phyloP scores from a whole-genome alignment of 2,888 invertebrate species.

The Xestobium rufovillosum region DNA sequence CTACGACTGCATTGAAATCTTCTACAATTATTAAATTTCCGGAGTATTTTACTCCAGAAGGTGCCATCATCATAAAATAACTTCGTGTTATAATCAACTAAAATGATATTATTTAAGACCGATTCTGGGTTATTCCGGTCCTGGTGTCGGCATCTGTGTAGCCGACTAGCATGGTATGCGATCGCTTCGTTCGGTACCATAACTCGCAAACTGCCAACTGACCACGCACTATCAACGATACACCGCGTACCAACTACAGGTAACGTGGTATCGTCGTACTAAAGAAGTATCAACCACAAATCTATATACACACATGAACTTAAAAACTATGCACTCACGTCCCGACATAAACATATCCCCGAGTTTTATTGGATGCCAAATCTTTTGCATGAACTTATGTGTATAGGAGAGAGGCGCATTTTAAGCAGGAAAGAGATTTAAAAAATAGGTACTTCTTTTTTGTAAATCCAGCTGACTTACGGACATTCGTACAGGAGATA shows the following conservation, averaged over 20 bases:
- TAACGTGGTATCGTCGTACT: constrained; percentile 22
- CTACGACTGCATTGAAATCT: too few relatives aligned
- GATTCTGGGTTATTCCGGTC: constrained; percentile 25
- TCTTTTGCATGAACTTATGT: too few relatives aligned
- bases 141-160: constrained; percentile 34
- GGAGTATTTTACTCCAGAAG: too few relatives aligned
- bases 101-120: too few relatives aligned
- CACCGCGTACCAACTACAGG: constrained; percentile 20
- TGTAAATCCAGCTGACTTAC: too few relatives aligned
- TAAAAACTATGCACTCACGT: constrained; percentile 1
- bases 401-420: too few relatives aligned
- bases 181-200: constrained; percentile 35
- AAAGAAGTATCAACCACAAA: constrained; percentile 24
- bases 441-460: too few relatives aligned
- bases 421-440: too few relatives aligned
- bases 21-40: too few relatives aligned
- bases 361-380: not conserved
- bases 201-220: constrained; percentile 40
- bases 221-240: constrained; percentile 41
- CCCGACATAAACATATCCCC: constrained; percentile 1
- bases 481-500: too few relatives aligned
- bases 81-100: too few relatives aligned
- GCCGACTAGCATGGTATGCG: constrained; percentile 38
- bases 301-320: constrained; percentile 17
- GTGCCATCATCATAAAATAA: too few relatives aligned